Evolutionary conservation across 2,113 vertebrate species (phyloP).

Genomic region (Columba janthina): DNA sequence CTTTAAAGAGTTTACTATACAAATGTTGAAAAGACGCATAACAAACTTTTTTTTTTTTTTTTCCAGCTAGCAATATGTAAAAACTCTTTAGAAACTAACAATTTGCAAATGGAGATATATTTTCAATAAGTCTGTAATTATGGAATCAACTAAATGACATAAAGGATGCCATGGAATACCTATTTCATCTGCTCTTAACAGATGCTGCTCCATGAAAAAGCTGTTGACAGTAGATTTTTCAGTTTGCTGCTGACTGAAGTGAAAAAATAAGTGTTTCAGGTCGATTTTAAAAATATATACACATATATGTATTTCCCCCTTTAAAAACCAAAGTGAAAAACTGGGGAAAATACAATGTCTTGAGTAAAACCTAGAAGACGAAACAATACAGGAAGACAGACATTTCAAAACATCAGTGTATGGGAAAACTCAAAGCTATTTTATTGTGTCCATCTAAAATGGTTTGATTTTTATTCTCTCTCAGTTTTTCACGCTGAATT

Average conservation of each 20-base stretch:
- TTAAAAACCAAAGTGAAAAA: background rate
- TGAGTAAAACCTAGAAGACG: background rate
- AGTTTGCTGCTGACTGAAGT: background rate
- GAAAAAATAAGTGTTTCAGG: background rate
- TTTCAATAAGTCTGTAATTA: background rate
- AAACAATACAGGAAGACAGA: background rate
- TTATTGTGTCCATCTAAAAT: background rate
- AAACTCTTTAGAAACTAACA: background rate
- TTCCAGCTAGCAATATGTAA: background rate
- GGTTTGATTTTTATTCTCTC: background rate
- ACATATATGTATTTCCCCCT: background rate
- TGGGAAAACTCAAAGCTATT: background rate
- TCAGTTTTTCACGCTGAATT: background rate
- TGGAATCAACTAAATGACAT: background rate
- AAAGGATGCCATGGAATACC: background rate
- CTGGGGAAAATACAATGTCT: background rate
- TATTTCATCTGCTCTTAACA: background rate
- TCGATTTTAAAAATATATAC: background rate
- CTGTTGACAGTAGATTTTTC: background rate
- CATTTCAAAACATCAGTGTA: background rate
- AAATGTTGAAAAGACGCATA: background rate
- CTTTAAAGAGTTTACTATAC: background rate
- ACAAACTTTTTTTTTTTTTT: background rate
- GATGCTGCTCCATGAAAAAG: background rate
- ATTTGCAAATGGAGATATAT: background rate